These are phyloP conservation scores for Drosophila atripex DNA, from an alignment of 2,888 invertebrate genomes.

Conservation along the genomic window DNA sequence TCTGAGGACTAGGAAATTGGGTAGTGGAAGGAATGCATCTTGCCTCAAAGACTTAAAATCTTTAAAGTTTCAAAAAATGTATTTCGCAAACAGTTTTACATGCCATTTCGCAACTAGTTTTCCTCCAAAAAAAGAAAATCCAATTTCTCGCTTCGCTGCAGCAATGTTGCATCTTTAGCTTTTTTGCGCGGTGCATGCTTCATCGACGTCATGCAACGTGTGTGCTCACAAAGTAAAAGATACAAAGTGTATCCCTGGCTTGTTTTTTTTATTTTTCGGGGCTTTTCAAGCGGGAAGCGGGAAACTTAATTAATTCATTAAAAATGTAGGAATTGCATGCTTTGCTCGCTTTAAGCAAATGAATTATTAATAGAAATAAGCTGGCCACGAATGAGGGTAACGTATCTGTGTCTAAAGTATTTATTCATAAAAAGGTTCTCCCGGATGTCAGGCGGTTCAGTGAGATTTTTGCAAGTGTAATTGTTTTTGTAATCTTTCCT, in stretches of 20 bases:
- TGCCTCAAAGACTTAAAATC: neutral
- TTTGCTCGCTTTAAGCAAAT: constrained; percentile 55
- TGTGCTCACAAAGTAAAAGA: constrained; percentile 45
- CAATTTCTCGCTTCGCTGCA: constrained; percentile 63
- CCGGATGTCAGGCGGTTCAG: constrained; percentile 60
- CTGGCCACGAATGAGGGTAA: constrained; percentile 5
- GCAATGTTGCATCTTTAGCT: constrained; percentile 37
- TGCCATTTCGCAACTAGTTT: constrained; percentile 12
- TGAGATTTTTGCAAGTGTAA: constrained; percentile 70
- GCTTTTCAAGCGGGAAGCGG: constrained; percentile 16
- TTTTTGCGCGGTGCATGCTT: constrained; percentile 53
- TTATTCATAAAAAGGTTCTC: constrained; percentile 49
- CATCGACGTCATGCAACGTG: constrained; percentile 69
- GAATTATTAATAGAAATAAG: constrained; percentile 65
- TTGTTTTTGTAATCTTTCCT: constrained; percentile 37
- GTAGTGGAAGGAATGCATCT: neutral
- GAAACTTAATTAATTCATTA: constrained; percentile 63
- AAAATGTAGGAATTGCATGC: constrained; percentile 56
- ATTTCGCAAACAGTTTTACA: constrained; percentile 12
- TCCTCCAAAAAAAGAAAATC: constrained; percentile 23
- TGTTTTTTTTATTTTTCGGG: constrained; percentile 18
- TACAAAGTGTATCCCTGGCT: constrained; percentile 33
- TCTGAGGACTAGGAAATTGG: neutral
- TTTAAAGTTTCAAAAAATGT: neutral
- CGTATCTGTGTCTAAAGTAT: constrained; percentile 21